Conservation (phyloP, 2,113 vertebrate genomes). For the Rhegmatorhina hoffmannsi region DNA sequence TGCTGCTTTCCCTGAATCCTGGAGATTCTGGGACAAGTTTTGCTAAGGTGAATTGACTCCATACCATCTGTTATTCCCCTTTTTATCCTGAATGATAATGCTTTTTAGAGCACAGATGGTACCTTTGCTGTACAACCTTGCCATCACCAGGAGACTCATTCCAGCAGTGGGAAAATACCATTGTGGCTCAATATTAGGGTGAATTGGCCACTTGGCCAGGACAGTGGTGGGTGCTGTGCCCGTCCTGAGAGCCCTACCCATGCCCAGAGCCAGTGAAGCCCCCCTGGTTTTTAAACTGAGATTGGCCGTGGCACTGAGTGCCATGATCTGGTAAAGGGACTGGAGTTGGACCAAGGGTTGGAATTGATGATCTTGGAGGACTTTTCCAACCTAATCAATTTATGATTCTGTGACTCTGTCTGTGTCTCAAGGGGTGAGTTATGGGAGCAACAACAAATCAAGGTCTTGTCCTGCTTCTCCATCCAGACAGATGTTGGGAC, state of each 20-base stretch:
- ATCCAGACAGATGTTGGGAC: background rate
- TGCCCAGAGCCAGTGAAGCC: background rate
- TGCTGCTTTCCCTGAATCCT: background rate
- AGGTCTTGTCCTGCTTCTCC: background rate
- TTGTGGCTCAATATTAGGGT: accelerated
- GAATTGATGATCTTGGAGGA: too few relatives aligned
- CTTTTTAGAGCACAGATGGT: background rate
- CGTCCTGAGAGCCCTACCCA: accelerated
- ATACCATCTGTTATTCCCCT: background rate
- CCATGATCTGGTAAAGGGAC: too few relatives aligned
- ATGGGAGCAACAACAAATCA: background rate
- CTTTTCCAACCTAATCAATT: too few relatives aligned
- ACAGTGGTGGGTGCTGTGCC: accelerated
- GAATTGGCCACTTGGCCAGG: background rate
- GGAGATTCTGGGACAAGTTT: background rate
- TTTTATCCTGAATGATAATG: accelerated
- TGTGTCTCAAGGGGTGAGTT: accelerated
- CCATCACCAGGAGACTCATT: background rate
- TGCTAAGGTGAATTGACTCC: background rate
- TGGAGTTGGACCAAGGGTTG: too few relatives aligned
- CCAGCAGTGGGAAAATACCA: background rate
- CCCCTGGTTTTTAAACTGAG: background rate
- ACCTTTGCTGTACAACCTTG: background rate
- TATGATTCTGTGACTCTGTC: background rate
- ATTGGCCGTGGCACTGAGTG: too few relatives aligned